Base-by-base conservation (phyloP, 2,113 vertebrate genomes). In the Orthonyx spaldingii region DNA sequence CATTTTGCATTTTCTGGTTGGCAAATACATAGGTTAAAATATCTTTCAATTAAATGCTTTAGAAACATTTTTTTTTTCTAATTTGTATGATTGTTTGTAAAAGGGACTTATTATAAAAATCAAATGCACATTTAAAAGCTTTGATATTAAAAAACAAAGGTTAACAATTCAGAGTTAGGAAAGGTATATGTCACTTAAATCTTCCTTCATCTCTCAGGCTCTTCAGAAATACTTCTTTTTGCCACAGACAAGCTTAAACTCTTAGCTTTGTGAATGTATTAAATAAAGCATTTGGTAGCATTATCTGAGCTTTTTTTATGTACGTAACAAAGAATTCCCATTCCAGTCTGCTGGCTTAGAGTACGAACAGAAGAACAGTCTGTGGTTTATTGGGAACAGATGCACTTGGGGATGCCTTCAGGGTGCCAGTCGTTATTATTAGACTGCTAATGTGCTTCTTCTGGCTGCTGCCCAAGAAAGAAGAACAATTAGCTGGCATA, bases 401-500 rank as follows among this genome's bases (percentile, higher is more conserved):
- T 98, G 98, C 98, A 98, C 97, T 98, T 97, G 97, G 98, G 98
- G 97, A 98, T 98, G 98, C 98, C 98, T 98, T 98, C 97, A 97
- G 98, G 98, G 98, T 98, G 97, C 97, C 98, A 98, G 98, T 98
- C 98, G 97, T 98, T 98, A 98, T 98, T 98, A 98, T 98, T 98
- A 98, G 98, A 98, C 98, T 98, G 97, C 97, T 98, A 98, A 98
- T 98, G 98, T 97, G 97, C 98, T 97, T 84, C 98, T 98, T 97
- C 98, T 98, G 98, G 98, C 98, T 98, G 98, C 98, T 98, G 97
- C 98, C 98, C 98, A 98, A 98, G 98, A 98, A 98, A 97, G 98
- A 98, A 98, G 98, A 98, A 98, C 98, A 98, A 98, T 98, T 98
- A 98, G 98, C 98, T 98, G 98, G 98, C 98, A 98, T 98, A 98